Percentiles rank a stretch among this genome's conserved stretches.
Evolutionary conservation across 2,888 invertebrate genomes (phyloP).

Genomic region (Deilephila elpenor): DNA sequence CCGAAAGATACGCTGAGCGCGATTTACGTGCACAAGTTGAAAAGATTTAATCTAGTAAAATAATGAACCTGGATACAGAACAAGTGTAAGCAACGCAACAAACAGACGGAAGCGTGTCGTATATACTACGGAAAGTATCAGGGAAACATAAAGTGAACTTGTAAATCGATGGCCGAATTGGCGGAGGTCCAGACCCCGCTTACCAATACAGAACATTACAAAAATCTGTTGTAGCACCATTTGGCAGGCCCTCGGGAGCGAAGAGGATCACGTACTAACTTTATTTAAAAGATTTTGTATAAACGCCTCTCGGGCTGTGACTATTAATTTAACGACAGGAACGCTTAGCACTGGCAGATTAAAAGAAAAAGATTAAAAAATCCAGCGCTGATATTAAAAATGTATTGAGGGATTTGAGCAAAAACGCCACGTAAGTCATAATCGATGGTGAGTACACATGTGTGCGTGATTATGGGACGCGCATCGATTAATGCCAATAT

Average conservation of each 20-base stretch:
- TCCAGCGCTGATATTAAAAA: slow-evolving; percentile 34
- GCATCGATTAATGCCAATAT: neutral
- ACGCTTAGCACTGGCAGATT: slow-evolving; percentile 59
- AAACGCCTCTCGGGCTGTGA: slow-evolving; percentile 65
- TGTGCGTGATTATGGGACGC: neutral
- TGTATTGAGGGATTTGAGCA: slow-evolving; percentile 29
- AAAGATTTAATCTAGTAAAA: slow-evolving; percentile 29
- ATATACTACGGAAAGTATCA: slow-evolving; percentile 67
- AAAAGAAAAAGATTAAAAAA: slow-evolving; percentile 47
- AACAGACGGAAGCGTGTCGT: slow-evolving; percentile 57
- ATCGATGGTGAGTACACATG: neutral
- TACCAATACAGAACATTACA: slow-evolving; percentile 81
- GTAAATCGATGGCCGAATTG: slow-evolving; percentile 83
- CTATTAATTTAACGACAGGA: slow-evolving; percentile 70
- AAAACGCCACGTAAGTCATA: slow-evolving; percentile 28
- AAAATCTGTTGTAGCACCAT: slow-evolving; percentile 82
- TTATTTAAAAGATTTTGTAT: slow-evolving; percentile 79
- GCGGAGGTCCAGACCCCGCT: slow-evolving; percentile 74
- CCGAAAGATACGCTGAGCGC: neutral
- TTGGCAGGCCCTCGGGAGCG: slow-evolving; percentile 67
- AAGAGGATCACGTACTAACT: slow-evolving; percentile 72
- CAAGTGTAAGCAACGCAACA: slow-evolving; percentile 38
- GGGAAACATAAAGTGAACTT: slow-evolving; percentile 75
- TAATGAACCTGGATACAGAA: slow-evolving; percentile 19
- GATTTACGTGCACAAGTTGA: slow-evolving; percentile 9